A percentile compares a stretch with the other conserved stretches of the same genome.
phyloP scores from a whole-genome alignment of 1,140 invertebrate species.

The Pinna nobilis region DNA sequence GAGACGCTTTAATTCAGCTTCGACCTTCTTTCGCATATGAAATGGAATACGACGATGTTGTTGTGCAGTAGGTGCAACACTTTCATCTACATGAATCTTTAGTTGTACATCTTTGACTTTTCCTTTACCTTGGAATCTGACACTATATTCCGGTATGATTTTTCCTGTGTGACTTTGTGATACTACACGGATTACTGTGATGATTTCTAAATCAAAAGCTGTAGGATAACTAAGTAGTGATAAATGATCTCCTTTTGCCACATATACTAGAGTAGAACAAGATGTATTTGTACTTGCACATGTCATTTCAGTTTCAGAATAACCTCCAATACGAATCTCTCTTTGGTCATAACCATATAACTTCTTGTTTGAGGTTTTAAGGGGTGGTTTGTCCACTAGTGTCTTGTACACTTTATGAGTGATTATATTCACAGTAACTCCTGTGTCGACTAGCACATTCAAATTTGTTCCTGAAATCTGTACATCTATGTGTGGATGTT shows the following conservation, averaged over 20 bases:
- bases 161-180: neutral
- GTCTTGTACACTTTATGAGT: neutral
- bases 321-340: neutral
- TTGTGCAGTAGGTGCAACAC: constrained; percentile 21
- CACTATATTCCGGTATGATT: neutral
- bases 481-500: too few species aligned
- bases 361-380: neutral
- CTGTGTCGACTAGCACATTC: too few species aligned
- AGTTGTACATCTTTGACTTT: constrained; percentile 41
- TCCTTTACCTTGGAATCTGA: constrained; percentile 35
- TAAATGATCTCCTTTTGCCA: neutral
- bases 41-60: constrained; percentile 35
- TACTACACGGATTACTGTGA: neutral
- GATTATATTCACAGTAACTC: neutral
- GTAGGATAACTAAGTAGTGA: constrained; percentile 9
- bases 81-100: constrained; percentile 46
- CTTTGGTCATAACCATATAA: constrained; percentile 20
- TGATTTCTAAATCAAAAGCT: neutral
- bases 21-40: constrained; percentile 35
- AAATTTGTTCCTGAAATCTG: too few species aligned
- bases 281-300: neutral
- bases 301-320: neutral
- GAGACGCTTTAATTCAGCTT: constrained; percentile 25
- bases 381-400: neutral
- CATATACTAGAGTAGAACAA: neutral